These are phyloP conservation scores for Bos indicus DNA, from an alignment of 2,113 vertebrate species.

Conservation along the genomic window DNA sequence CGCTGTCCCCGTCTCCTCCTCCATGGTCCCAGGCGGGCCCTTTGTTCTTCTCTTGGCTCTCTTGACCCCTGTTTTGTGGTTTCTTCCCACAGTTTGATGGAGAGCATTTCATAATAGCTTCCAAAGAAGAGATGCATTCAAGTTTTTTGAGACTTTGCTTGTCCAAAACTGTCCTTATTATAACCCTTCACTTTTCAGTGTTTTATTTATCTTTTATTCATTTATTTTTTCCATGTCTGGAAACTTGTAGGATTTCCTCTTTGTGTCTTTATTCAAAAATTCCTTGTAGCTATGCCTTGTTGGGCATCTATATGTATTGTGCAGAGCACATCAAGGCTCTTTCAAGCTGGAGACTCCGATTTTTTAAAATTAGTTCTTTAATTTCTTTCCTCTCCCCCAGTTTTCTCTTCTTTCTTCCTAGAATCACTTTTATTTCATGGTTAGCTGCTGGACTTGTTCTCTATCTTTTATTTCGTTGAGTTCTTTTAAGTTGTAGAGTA, in stretches of 20 bases:
- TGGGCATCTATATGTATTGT: accelerated
- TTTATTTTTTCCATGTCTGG: not conserved
- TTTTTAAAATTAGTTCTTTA: not conserved
- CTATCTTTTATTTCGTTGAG: not conserved
- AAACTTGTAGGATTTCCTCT: not conserved
- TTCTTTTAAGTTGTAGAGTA: not conserved
- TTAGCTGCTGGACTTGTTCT: not conserved
- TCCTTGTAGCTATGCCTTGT: not conserved
- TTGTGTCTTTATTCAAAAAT: not conserved
- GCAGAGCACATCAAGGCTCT: not conserved
- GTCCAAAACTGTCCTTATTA: not conserved
- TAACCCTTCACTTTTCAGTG: not conserved
- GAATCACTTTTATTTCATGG: not conserved
- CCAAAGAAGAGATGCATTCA: not conserved
- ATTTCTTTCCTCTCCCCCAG: not conserved
- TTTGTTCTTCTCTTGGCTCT: not conserved
- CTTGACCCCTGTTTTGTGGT: not conserved
- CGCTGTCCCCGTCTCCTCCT: not conserved
- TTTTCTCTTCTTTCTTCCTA: not conserved
- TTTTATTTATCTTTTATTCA: not conserved
- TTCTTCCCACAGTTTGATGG: not conserved
- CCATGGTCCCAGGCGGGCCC: not conserved
- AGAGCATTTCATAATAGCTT: not conserved
- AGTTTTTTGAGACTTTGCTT: not conserved
- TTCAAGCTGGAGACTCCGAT: not conserved